Base-by-base conservation (phyloP, 2,888 invertebrate genomes). In the Hoplodrina blanda region DNA sequence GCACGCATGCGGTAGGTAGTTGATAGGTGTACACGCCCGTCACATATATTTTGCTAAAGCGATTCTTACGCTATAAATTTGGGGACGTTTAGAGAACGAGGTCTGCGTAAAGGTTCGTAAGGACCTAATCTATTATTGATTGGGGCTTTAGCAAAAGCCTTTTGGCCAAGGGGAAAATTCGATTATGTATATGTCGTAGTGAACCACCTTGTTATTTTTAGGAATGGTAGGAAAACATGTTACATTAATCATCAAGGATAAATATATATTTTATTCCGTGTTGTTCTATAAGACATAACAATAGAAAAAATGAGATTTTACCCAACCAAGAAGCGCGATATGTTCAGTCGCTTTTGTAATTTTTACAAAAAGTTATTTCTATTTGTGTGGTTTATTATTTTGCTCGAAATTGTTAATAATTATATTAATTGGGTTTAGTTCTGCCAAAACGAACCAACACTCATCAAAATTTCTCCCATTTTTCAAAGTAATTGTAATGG, bases 71-170 rank as follows among this genome's bases (percentile, higher is more conserved):
- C 87, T 83, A 89, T 90, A 90, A 87, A 88, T 90, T 89, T 85
- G 76, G 81, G 81, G 85, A 86, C 89, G 87, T 90, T 89, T 88
- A 88, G 85, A 82, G 84, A 87, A 88, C 82, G 87, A 87, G 87
- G 81, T 81, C 87, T 85, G 70, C 82, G 85, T 79, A 86, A 88
- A 89, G 86, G 88, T 89, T 86, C 85, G 84, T 80, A 85, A 88
- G 87, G 85, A 84, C 83, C 81, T 89, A 88, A 92, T 91, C 88
- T 91, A 91, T 89, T 91, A 91, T 92, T 91, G 88, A 91, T 89
- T 89, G 86, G 87, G 78, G 85, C 82, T 89, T 89, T 85, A 72
- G 77, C 75, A 80, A 81, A 84, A 85, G 80, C 83, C 83, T 78
- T 85, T 86, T 80, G 73, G 80, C 70, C 81, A 84, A 84, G 74